Conservation (phyloP, 2,797 vertebrate genomes). For the Falco columbarius region DNA sequence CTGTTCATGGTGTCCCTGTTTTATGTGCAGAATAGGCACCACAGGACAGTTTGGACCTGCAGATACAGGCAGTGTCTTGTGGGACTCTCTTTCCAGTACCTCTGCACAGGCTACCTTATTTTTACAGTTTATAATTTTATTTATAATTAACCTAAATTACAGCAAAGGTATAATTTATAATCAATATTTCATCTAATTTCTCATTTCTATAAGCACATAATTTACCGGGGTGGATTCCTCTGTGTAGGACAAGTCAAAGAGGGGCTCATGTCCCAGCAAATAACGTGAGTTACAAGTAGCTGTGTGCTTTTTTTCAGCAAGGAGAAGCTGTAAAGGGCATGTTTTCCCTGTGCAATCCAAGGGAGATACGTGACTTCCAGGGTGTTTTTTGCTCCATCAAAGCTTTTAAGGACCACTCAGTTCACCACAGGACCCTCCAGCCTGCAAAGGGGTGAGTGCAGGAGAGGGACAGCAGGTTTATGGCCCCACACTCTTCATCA, state of each 20-base stretch:
- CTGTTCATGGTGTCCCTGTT: neutral
- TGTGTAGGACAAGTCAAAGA: neutral
- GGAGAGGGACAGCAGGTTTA: neutral
- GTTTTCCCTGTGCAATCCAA: neutral
- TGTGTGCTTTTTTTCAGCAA: neutral
- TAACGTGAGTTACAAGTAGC: neutral
- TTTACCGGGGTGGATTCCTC: neutral
- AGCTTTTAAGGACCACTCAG: neutral
- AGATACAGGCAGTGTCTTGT: neutral
- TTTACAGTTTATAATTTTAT: neutral
- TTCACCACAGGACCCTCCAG: neutral
- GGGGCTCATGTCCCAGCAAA: rapidly evolving
- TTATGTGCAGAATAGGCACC: neutral
- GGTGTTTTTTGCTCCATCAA: rapidly evolving
- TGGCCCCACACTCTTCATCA: neutral
- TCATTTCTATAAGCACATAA: neutral
- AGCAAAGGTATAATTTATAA: neutral
- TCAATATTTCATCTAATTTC: neutral
- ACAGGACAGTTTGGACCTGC: neutral
- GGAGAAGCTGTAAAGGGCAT: neutral
- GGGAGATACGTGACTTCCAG: neutral
- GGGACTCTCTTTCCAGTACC: neutral
- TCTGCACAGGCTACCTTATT: neutral
- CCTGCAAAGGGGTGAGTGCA: neutral
- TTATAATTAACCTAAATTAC: neutral